phyloP scores from a whole-genome alignment of 2,888 invertebrate genomes.

The Drosophila greeni region DNA sequence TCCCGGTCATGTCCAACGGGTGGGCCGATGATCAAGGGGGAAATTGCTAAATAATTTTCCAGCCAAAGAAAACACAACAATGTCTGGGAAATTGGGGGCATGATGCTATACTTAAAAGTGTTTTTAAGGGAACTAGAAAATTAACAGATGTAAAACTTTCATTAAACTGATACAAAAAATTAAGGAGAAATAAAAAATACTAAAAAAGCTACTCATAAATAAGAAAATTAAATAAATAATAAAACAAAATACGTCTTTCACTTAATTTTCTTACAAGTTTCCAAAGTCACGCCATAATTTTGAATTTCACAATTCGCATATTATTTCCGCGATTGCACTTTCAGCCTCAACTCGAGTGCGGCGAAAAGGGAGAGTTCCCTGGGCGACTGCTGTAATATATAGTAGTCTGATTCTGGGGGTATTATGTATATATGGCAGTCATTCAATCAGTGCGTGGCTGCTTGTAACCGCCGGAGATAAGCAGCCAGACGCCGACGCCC shows the following conservation, averaged over 20 bases:
- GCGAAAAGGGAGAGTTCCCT: constrained; percentile 6
- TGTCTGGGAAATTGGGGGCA: neutral
- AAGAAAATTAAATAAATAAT: neutral
- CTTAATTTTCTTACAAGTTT: neutral
- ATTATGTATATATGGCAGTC: constrained; percentile 8
- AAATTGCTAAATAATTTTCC: constrained; percentile 11
- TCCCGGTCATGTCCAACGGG: constrained; percentile 36
- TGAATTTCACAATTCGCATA: constrained; percentile 8
- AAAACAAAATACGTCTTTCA: neutral
- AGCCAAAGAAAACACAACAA: neutral
- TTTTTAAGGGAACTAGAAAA: neutral
- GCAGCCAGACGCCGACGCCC: constrained; percentile 18
- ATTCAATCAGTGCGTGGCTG: constrained; percentile 44
- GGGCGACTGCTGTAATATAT: constrained; percentile 10
- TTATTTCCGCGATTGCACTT: constrained; percentile 13
- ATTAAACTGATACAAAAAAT: too few species aligned
- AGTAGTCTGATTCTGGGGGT: constrained; percentile 9
- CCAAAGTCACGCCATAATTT: constrained; percentile 4
- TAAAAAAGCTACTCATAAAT: neutral
- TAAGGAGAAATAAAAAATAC: neutral
- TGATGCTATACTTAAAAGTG: neutral
- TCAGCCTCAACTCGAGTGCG: constrained; percentile 7
- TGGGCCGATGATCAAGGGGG: neutral
- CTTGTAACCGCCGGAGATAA: constrained; percentile 39
- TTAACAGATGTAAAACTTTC: neutral